These are phyloP conservation scores for Amphimedon queenslandica DNA, from an alignment of 37 sponge, comb jelly and placozoan genomes.

Conservation along the genomic window DNA sequence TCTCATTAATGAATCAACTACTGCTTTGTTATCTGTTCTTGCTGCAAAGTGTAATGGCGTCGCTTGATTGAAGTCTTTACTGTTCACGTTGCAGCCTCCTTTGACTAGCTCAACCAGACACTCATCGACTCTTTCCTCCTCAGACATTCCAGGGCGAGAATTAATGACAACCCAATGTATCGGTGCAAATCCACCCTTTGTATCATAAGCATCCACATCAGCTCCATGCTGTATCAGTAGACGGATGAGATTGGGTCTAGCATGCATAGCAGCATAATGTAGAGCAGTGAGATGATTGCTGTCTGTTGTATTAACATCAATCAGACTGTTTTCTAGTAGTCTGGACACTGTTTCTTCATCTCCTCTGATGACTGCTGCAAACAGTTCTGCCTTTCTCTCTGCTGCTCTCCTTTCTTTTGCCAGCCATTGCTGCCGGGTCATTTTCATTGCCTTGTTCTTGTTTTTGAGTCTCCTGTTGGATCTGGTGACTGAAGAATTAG, in stretches of 20 bases:
- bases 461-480: background rate
- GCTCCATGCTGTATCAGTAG: constrained; percentile 43
- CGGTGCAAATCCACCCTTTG: constrained; percentile 60
- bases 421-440: background rate
- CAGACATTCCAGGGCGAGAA: constrained; percentile 15
- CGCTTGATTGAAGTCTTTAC: constrained; percentile 51
- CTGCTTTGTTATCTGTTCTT: constrained; percentile 34
- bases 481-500: background rate
- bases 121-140: constrained; percentile 33
- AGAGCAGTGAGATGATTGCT: constrained; percentile 53
- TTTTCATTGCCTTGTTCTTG: background rate
- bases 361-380: constrained; percentile 42
- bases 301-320: constrained; percentile 44
- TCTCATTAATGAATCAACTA: constrained; percentile 37
- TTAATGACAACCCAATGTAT: constrained; percentile 68
- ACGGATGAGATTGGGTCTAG: constrained; percentile 39
- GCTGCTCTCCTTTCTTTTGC: constrained; percentile 14
- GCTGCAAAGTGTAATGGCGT: constrained; percentile 70
- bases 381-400: constrained; percentile 14
- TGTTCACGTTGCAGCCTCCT: constrained; percentile 44
- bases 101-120: constrained; percentile 29
- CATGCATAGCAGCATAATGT: constrained; percentile 67
- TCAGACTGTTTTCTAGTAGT: constrained; percentile 22
- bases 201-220: constrained; percentile 33
- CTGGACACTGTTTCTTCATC: constrained; percentile 28